phyloP scores from a whole-genome alignment of 53 echinoderm and acorn worm genomes.

The Henricia sp. region DNA sequence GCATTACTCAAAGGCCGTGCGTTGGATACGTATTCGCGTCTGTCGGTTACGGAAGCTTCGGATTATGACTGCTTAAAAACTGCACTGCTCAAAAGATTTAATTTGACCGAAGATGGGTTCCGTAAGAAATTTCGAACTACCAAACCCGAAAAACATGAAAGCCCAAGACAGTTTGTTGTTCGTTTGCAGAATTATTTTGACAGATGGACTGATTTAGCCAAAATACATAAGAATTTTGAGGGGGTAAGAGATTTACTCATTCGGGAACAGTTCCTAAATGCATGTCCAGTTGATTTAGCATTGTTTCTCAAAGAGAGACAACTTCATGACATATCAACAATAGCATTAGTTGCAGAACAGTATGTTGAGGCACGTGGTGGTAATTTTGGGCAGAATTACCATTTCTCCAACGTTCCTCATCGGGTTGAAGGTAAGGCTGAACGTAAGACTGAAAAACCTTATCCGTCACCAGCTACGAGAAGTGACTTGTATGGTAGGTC shows the following conservation, averaged over 20 bases:
- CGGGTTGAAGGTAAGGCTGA: neutral
- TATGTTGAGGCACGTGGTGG: conserved; percentile 25
- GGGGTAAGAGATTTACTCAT: neutral
- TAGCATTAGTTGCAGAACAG: conserved; percentile 4
- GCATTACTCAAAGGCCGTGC: conserved; percentile 6
- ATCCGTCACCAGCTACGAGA: neutral
- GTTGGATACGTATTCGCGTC: conserved; percentile 7
- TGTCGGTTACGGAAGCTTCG: neutral
- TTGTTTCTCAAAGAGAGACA: conserved; percentile 33
- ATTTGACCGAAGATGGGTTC: too few species aligned
- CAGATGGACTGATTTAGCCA: conserved; percentile 16
- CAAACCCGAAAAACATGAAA: conserved; percentile 1
- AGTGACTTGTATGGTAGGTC: neutral
- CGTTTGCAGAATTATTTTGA: conserved; percentile 3
- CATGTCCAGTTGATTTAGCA: conserved; percentile 1
- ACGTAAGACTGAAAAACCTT: neutral
- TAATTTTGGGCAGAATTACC: neutral
- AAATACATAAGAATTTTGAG: conserved; percentile 5
- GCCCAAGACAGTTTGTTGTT: neutral
- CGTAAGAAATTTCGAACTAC: conserved; percentile 22
- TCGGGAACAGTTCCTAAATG: conserved; percentile 8
- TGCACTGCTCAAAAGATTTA: too few species aligned
- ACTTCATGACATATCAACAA: neutral
- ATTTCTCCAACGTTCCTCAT: neutral
- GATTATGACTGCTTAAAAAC: too few species aligned